A percentile compares a stretch with the other conserved stretches of the same genome.
Evolutionary conservation across 2,113 vertebrate genomes (phyloP).

Genomic region (Furnarius figulus): DNA sequence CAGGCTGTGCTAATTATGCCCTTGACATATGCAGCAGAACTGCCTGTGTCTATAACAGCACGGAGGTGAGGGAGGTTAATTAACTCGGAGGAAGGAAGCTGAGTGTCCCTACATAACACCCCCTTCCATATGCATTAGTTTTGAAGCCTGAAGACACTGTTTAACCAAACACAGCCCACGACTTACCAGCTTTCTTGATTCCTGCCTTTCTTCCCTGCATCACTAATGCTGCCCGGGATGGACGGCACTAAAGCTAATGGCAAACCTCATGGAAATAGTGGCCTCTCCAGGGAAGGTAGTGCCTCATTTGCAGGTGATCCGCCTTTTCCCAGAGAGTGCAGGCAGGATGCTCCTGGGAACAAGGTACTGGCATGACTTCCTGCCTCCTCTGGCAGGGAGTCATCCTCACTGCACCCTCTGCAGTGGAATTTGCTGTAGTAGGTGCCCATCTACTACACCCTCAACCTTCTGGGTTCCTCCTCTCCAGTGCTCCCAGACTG

Average conservation of each 20-base stretch:
- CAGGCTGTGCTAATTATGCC: slow-evolving; percentile 70
- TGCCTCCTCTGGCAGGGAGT: not conserved
- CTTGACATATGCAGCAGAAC: slow-evolving; percentile 60
- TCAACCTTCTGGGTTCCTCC: not conserved
- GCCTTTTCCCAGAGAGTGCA: not conserved
- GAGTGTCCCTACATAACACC: slow-evolving; percentile 50
- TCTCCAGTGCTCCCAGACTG: not conserved
- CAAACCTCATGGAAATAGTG: not conserved
- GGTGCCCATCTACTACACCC: not conserved
- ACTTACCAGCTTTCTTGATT: not conserved
- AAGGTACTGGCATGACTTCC: not conserved
- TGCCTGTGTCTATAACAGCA: slow-evolving; percentile 61
- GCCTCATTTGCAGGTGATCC: not conserved
- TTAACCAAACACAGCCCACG: slow-evolving; percentile 16
- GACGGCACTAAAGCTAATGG: not conserved
- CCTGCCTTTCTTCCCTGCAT: not conserved
- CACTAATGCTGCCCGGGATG: not conserved
- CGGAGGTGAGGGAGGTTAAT: slow-evolving; percentile 77
- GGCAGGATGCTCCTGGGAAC: not conserved
- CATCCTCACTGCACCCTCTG: not conserved
- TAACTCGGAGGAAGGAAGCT: slow-evolving; percentile 70
- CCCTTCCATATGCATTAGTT: slow-evolving; percentile 58
- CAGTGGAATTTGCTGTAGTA: not conserved
- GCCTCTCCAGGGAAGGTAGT: not conserved
- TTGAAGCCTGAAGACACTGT: slow-evolving; percentile 41